Conservation (phyloP, 2,888 invertebrate genomes). For the Agonopterix arenella region DNA sequence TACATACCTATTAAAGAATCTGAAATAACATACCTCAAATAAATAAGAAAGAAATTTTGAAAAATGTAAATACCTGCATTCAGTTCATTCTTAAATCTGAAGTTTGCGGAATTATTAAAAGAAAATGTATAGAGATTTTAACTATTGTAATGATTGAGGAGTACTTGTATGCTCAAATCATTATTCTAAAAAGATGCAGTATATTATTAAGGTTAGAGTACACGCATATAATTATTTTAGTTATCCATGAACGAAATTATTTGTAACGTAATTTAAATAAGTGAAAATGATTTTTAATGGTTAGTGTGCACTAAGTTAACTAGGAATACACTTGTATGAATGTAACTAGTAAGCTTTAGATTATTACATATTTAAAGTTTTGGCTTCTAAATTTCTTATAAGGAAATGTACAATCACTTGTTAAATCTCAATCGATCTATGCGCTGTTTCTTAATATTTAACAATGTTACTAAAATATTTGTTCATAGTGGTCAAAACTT, state of each 20-base stretch:
- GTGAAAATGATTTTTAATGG: slow-evolving; percentile 75
- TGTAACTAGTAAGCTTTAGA: slow-evolving; percentile 36
- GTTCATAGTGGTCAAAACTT: slow-evolving; percentile 14
- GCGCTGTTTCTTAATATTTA: slow-evolving; percentile 5
- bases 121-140: slow-evolving; percentile 40
- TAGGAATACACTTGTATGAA: slow-evolving; percentile 35
- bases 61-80: slow-evolving; percentile 5
- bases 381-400: slow-evolving; percentile 38
- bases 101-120: slow-evolving; percentile 5
- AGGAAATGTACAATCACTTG: slow-evolving; percentile 17
- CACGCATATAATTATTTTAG: slow-evolving; percentile 28
- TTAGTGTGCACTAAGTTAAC: slow-evolving; percentile 35
- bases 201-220: slow-evolving; percentile 31
- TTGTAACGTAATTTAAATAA: slow-evolving; percentile 69
- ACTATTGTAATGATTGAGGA: slow-evolving; percentile 26
- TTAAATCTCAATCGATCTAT: slow-evolving; percentile 15
- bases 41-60: background rate
- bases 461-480: slow-evolving; percentile 3
- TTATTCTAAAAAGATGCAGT: slow-evolving; percentile 18
- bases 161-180: slow-evolving; percentile 46
- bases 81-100: background rate
- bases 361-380: slow-evolving; percentile 20
- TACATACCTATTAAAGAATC: slow-evolving; percentile 5
- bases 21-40: background rate
- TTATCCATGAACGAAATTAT: slow-evolving; percentile 60